Conservation (phyloP, 1,140 invertebrate species). For the Chironomus striatipennis region DNA sequence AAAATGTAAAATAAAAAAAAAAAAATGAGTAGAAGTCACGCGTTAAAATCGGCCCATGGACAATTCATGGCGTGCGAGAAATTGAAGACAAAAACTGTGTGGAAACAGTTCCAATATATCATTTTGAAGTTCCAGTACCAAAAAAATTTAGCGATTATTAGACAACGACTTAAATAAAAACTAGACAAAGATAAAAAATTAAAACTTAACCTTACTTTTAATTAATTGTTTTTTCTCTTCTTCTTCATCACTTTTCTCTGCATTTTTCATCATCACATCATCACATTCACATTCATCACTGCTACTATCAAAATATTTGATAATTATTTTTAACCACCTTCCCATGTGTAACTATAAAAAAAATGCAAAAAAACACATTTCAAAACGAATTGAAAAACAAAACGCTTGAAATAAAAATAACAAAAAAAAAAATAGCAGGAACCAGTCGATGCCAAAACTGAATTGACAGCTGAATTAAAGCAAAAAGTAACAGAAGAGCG, state of each 20-base stretch:
- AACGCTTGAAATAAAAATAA: background rate
- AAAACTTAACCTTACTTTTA: background rate
- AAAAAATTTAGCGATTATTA: conserved; percentile 22
- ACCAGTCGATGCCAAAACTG: background rate
- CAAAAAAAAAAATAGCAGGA: background rate
- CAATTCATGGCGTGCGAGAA: background rate
- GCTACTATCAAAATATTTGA: background rate
- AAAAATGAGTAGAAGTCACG: conserved; percentile 6
- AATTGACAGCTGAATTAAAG: conserved; percentile 18
- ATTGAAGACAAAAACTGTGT: conserved; percentile 18
- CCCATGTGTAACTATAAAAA: background rate
- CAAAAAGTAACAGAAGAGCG: conserved; percentile 31
- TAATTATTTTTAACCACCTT: background rate
- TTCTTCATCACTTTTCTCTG: background rate
- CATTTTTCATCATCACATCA: background rate
- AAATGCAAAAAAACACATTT: conserved; percentile 15
- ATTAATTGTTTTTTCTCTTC: background rate
- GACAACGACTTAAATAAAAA: background rate
- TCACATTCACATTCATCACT: background rate
- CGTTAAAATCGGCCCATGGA: background rate
- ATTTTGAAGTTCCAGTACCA: background rate
- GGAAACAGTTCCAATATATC: conserved; percentile 5
- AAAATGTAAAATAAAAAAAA: background rate
- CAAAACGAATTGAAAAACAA: background rate
- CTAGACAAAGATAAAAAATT: background rate